These are phyloP conservation scores for Drosophila lacteicornis DNA, from an alignment of 1,140 invertebrate genomes.

Conservation along the genomic window DNA sequence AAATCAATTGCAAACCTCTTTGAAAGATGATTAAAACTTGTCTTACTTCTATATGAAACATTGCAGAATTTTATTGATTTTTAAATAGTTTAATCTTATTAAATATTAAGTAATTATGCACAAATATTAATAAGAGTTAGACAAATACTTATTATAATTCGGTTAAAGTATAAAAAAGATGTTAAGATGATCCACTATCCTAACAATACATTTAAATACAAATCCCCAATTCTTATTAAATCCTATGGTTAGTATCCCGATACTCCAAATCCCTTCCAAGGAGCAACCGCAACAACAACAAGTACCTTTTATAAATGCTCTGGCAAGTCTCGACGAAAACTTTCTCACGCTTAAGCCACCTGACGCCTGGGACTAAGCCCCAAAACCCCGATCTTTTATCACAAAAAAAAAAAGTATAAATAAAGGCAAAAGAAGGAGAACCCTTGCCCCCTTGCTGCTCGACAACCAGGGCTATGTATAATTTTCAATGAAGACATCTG, in stretches of 20 bases:
- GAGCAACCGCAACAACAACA: not conserved
- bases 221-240: not conserved
- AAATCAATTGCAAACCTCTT: too few relatives aligned
- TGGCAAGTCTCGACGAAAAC: constrained; percentile 42
- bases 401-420: constrained; percentile 8
- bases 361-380: constrained; percentile 56
- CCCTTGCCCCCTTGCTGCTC: constrained; percentile 1
- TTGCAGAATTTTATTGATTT: not conserved
- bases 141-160: not conserved
- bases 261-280: not conserved
- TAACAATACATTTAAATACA: not conserved
- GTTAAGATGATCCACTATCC: not conserved
- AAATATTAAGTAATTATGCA: too few relatives aligned
- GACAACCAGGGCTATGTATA: constrained; percentile 48
- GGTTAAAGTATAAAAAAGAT: not conserved
- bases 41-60: too few relatives aligned
- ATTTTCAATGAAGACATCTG: constrained; percentile 85
- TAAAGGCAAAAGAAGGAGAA: not conserved
- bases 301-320: constrained; percentile 9
- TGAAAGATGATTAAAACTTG: not conserved
- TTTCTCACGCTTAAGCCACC: constrained; percentile 77
- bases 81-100: too few relatives aligned
- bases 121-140: not conserved
- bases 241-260: not conserved
- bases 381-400: constrained; percentile 30